phyloP scores from a whole-genome alignment of 1,140 invertebrate species.

The Nasonia longicornis region DNA sequence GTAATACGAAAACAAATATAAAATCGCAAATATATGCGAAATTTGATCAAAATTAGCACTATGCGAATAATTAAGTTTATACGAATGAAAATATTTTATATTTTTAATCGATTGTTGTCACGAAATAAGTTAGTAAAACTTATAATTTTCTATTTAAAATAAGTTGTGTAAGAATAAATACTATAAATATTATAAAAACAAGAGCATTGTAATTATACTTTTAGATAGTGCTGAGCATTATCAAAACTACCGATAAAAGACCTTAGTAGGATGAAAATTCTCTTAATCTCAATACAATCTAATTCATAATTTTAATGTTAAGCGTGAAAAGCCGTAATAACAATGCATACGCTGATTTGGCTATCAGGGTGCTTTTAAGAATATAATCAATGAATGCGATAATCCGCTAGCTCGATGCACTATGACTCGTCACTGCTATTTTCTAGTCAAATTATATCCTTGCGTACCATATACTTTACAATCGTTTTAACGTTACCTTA shows the following conservation, averaged over 20 bases:
- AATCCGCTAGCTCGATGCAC: background rate
- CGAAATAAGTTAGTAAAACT: too few species aligned
- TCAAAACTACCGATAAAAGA: background rate
- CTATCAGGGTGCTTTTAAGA: constrained; percentile 6
- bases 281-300: background rate
- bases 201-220: too few species aligned
- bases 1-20: too few species aligned
- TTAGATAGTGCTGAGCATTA: too few species aligned
- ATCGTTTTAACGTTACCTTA: constrained; percentile 1
- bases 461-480: background rate
- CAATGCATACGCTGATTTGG: constrained; percentile 9
- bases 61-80: too few species aligned
- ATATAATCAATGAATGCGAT: constrained; percentile 2
- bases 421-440: constrained; percentile 8
- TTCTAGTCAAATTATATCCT: constrained; percentile 23
- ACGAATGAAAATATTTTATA: background rate
- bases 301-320: background rate
- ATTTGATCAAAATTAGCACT: too few species aligned
- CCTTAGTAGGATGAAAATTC: background rate
- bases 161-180: too few species aligned
- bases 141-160: too few species aligned
- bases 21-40: too few species aligned
- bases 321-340: background rate
- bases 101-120: too few species aligned
- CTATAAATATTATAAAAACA: too few species aligned